Evolutionary conservation across 2,888 invertebrate genomes (phyloP), one percentile per base, ranked within the genome.

Genomic region (Scotopteryx bipunctaria): DNA sequence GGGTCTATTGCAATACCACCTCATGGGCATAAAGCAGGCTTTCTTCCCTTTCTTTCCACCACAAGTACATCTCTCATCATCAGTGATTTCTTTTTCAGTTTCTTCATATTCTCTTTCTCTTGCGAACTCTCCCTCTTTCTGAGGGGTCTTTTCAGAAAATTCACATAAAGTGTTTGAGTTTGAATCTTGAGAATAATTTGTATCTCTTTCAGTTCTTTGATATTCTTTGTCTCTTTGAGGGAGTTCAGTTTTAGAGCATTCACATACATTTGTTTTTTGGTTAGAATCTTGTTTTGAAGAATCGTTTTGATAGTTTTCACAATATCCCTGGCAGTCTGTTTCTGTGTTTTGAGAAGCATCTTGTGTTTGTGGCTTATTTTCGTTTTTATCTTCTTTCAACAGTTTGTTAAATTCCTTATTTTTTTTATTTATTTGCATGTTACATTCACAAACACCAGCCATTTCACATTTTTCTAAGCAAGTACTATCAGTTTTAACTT

Each of bases 11-110:
- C 36, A 41, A 13, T 13, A 42, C 36, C 49, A 49, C 5, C 31
- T 9, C 41, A 48, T 49, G 2, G 36, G 49, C 17, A 36, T 13
- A 29, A 11, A 49, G 11, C 31, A 49, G 14, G 27, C 6, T 17
- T 11, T 42, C 15, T 27, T 0, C 19, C 3, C 6, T 5, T 36
- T 33, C 15, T 41, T 21, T 2, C 35, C 33, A 21, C 41, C 47
- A 16, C 48, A 48, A 13, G 35, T 8, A 27, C 47, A 36, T 9
- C 46, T 29, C 5, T 32, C 35, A n/a, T 8, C 15, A 9, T 35
- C 25, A 13, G 3, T n/a, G 9, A n/a, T 25, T 0, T 41, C 35
- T 19, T 6, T n/a, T 6, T 25, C 27, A 27, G 19, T 1, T 6
- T 9, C 32, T 14, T 16, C 16, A 9, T 37, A 16, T 14, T 35